These are phyloP conservation scores for Galendromus occidentalis DNA, from an alignment of 1,140 invertebrate species.

Conservation along the genomic window DNA sequence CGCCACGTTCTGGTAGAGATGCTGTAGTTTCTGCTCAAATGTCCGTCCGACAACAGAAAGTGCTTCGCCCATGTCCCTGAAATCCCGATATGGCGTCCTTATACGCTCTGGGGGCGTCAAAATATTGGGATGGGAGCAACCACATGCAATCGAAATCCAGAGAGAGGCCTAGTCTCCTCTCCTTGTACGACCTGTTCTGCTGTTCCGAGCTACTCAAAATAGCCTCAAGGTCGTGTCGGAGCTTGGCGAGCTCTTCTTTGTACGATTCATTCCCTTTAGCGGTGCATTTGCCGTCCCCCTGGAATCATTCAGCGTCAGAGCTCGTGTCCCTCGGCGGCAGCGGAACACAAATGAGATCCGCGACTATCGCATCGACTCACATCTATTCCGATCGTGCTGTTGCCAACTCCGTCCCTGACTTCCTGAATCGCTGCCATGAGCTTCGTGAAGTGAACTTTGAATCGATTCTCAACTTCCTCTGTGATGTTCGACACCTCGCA, in stretches of 20 bases:
- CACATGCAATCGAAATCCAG: no score
- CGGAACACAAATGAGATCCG: no score
- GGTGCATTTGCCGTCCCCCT: not conserved
- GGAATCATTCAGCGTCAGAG: not conserved
- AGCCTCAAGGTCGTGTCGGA: not conserved
- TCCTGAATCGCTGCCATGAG: not conserved
- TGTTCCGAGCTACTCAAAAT: conserved; percentile 6
- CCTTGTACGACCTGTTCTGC: not conserved
- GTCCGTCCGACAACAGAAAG: conserved; percentile 2
- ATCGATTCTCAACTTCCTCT: not conserved
- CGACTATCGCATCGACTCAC: not conserved
- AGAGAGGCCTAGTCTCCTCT: no score
- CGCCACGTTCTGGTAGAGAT: not conserved
- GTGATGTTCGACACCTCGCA: not conserved
- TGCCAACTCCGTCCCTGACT: not conserved
- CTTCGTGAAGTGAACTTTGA: not conserved
- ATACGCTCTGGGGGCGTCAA: no score
- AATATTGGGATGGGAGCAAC: no score
- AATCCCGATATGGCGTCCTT: no score
- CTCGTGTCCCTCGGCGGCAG: no score
- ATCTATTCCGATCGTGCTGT: not conserved
- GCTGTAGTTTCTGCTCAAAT: conserved; percentile 4
- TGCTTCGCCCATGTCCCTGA: conserved; percentile 8
- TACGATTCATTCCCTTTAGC: not conserved
- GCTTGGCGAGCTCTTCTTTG: not conserved